phyloP scores from a whole-genome alignment of 2,113 vertebrate genomes.

The Equus quagga region DNA sequence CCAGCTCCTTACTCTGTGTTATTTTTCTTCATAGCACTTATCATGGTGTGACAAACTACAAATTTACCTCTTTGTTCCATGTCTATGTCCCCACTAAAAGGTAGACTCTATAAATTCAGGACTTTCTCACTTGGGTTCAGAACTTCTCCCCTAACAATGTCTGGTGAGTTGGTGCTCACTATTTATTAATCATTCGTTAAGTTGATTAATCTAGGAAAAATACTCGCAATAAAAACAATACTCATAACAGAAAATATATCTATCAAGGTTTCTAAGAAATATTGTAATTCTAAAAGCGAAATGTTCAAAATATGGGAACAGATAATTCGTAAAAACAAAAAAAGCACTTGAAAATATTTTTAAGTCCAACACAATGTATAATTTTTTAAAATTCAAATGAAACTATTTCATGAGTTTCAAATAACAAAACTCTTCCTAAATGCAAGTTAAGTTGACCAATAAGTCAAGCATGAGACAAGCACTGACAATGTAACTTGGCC shows the following conservation, averaged over 20 bases:
- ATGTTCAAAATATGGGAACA: neutral
- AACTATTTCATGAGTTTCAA: neutral
- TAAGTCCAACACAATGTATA: neutral
- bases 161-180: neutral
- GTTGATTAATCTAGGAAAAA: neutral
- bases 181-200: neutral
- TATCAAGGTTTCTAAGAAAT: neutral
- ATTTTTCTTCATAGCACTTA: neutral
- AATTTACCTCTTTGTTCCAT: neutral
- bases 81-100: neutral
- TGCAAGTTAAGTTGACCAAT: neutral
- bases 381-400: constrained; percentile 3
- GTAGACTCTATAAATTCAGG: neutral
- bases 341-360: neutral
- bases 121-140: neutral
- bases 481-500: neutral
- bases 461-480: neutral
- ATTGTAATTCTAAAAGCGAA: neutral
- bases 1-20: neutral
- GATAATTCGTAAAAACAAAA: neutral
- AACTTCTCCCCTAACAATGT: neutral
- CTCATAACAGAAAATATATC: neutral
- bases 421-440: neutral
- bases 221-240: neutral
- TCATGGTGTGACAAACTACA: neutral